phyloP scores from a whole-genome alignment of 2,113 vertebrate species.

The Stigmatopora nigra region DNA sequence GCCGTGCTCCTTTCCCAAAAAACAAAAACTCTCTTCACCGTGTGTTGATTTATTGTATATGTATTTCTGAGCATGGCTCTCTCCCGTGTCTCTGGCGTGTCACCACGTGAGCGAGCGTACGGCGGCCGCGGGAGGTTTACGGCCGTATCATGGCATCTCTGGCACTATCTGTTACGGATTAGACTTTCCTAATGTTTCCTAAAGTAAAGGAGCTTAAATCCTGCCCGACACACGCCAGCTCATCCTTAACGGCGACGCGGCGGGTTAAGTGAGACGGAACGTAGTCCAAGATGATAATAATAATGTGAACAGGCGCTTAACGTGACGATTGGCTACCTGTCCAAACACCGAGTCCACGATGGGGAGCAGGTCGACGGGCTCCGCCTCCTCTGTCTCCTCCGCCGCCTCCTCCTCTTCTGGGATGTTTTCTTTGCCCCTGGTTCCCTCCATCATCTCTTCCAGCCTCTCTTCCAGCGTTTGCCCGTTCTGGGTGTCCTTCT shows the following conservation, averaged over 20 bases:
- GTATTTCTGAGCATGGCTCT: constrained; percentile 11
- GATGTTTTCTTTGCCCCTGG: constrained; percentile 19
- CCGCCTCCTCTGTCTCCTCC: constrained; percentile 28
- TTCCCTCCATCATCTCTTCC: constrained; percentile 53
- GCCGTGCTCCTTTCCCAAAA: too few species aligned
- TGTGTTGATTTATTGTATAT: background rate
- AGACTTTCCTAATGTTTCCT: constrained; percentile 49
- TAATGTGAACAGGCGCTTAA: background rate
- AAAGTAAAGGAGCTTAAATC: constrained; percentile 51
- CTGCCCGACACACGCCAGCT: constrained; percentile 30
- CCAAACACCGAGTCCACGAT: constrained; percentile 69
- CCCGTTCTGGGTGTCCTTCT: constrained; percentile 12
- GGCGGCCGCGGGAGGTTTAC: constrained; percentile 27
- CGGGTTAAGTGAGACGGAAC: constrained; percentile 7
- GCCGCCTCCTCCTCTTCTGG: constrained; percentile 27
- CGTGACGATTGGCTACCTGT: constrained; percentile 52
- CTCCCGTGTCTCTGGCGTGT: constrained; percentile 28
- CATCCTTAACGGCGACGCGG: constrained; percentile 1
- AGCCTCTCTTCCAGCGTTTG: constrained; percentile 36
- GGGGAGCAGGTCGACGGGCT: constrained; percentile 52
- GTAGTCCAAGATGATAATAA: background rate
- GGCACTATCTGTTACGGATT: constrained; percentile 60
- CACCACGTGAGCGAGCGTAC: constrained; percentile 30
- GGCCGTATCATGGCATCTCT: constrained; percentile 33
- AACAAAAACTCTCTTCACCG: too few species aligned